Evolutionary conservation across 2,888 invertebrate genomes (phyloP), one percentile per base, ranked within the genome.

Genomic region (Rhingia rostrata): DNA sequence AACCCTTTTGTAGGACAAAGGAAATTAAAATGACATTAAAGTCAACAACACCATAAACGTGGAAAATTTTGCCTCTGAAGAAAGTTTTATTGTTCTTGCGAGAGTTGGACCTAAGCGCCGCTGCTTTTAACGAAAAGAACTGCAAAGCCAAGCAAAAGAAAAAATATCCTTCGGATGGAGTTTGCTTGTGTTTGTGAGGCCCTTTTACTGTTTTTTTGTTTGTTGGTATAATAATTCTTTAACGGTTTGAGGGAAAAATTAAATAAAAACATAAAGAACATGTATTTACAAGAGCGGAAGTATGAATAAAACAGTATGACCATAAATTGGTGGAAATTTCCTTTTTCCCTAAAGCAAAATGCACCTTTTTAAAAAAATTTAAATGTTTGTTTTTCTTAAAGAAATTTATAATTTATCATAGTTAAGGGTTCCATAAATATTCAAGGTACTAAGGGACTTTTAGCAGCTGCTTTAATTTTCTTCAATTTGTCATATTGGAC

Each of bases 21-120:
- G 83, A 83, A 83, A 83, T 83, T 83, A 83, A 83, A 83, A 83
- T 69, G 63, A 74, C 79, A 83, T 83, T 79, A 83, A 83, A 78
- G 83, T 79, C 83, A 79, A 83, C 73, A 83, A 64, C 69, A 33
- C 73, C 69, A 73, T 83, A 79, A 83, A 79, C 73, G 83, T 60
- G 60, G 73, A 74, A 63, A 81, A 6, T 30, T 51, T 70, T 67
- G 30, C 63, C 56, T 67, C 37, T 37, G 37, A 43, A 7, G 35
- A 69, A 78, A 79, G 58, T 79, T 79, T 60, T 63, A 83, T 79
- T 79, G 79, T 83, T 58, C 79, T 73, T 67, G 54, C 41, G 49
- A 43, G 51, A 47, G n/a, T 37, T 22, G 43, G 32, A 66, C 32
- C 56, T 9, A 56, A 47, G 35, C 43, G 39, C 35, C 54, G 41